Evolutionary conservation across 92 coral and sea anemone species (phyloP), one percentile per base, ranked within the genome.

Genomic region (Palythoa grandis): DNA sequence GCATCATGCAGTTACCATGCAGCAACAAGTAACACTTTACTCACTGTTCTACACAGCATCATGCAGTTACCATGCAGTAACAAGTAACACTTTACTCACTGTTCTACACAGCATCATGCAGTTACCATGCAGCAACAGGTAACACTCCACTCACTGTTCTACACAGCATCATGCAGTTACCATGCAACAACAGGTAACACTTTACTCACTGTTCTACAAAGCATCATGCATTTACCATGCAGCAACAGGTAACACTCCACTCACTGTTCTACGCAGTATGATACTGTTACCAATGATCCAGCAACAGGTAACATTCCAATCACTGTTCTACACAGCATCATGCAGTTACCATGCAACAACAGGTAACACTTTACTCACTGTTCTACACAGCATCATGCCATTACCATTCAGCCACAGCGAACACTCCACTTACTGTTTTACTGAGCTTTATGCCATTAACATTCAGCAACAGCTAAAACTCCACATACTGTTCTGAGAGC

Each of bases 161-260:
- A 63, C 98, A 43, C 98, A 96, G 69, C 98, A 96, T 76, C 98
- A 92, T 71, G 93, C 92, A 1, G 96, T 93, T 50, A 50, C 88
- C 82, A 91, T 91, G 89, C 92, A 89, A 57, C 93, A 89, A 13
- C 91, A 79, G 80, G 52, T 83, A 79, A 15, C 38, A 47, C 7
- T 8, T 35, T 4, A 74, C 23, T 16, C 25, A 1, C 15, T 63
- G 11, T 15, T 17, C 67, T 60, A 17, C 23, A 60, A 7, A 17
- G 69, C 24, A 6, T 63, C 24, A 19, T 16, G 19, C 61, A 7
- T 13, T 56, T 56, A 56, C 61, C 61, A 56, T 56, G 61, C 61
- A 56, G 61, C 61, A 56, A 19, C 24, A 63, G 35, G 23, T 63
- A 63, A 63, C 7, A 63, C 22, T 20, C 10, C 35, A 63, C 23